Evolutionary conservation across 2,113 vertebrate genomes (phyloP).

Genomic region (Cephalopholis sonnerati): DNA sequence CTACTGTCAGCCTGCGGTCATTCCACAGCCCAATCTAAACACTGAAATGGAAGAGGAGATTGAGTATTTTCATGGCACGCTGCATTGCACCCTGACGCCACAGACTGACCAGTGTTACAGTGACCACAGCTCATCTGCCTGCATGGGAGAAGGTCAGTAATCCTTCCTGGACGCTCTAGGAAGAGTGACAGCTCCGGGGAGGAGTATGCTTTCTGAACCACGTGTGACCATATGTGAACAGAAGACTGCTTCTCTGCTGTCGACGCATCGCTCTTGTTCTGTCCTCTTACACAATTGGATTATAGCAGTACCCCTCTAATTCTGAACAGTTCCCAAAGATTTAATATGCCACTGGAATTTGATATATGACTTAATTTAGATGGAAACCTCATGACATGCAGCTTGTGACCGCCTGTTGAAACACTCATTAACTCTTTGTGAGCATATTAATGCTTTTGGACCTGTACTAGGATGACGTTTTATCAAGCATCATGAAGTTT

Average conservation of each 20-base stretch:
- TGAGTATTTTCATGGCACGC: constrained; percentile 66
- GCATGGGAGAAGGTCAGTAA: constrained; percentile 54
- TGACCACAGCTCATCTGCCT: constrained; percentile 64
- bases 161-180: constrained; percentile 49
- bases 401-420: constrained; percentile 80
- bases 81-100: constrained; percentile 48
- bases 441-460: constrained; percentile 49
- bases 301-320: constrained; percentile 73
- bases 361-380: constrained; percentile 84
- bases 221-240: constrained; percentile 56
- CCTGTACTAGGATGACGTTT: neutral
- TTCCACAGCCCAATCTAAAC: constrained; percentile 64
- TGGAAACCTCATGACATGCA: constrained; percentile 83
- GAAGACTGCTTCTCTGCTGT: constrained; percentile 54
- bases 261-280: constrained; percentile 52
- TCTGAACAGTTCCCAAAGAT: constrained; percentile 79
- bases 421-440: constrained; percentile 68
- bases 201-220: constrained; percentile 32
- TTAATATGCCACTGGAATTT: constrained; percentile 85
- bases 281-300: constrained; percentile 81
- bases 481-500: neutral
- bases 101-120: constrained; percentile 43
- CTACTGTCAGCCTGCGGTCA: constrained; percentile 51
- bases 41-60: constrained; percentile 58
- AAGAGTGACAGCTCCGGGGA: constrained; percentile 42